A percentile compares a stretch with the other conserved stretches of the same genome.
Conservation (phyloP, 1,140 invertebrate genomes). For the Procambarus virginalis region DNA sequence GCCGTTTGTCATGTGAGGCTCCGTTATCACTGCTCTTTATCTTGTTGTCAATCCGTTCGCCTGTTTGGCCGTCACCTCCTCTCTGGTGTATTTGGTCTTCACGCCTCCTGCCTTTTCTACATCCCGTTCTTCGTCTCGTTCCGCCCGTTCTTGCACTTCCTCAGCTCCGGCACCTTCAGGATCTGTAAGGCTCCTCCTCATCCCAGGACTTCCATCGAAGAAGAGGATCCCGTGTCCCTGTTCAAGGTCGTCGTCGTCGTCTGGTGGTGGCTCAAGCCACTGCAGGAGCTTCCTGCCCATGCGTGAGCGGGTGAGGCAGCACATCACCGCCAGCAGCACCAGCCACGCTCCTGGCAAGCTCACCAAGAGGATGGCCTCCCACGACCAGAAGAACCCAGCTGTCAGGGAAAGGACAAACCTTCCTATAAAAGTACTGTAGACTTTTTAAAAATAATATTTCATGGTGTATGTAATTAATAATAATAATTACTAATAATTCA, state of each 20-base stretch:
- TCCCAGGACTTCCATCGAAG: neutral
- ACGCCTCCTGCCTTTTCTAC: neutral
- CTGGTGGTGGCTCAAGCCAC: neutral
- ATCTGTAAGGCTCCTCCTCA: neutral
- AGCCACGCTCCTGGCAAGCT: neutral
- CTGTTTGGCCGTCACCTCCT: neutral
- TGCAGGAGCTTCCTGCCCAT: neutral
- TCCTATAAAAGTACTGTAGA: too few relatives aligned
- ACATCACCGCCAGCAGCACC: neutral
- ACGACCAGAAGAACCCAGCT: neutral
- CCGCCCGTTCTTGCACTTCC: neutral
- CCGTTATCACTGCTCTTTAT: neutral
- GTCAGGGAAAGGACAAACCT: neutral
- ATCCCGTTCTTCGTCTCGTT: neutral
- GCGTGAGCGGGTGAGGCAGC: neutral
- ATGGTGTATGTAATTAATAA: too few relatives aligned
- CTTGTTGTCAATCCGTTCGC: neutral
- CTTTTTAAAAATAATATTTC: too few relatives aligned
- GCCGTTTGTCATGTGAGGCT: neutral
- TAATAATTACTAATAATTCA: too few relatives aligned
- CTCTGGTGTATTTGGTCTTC: neutral
- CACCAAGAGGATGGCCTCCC: slow-evolving; percentile 6
- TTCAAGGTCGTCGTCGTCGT: neutral
- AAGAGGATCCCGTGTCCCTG: neutral
- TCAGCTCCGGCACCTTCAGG: neutral